Evolutionary conservation across 2,888 invertebrate genomes (phyloP).

Genomic region (Trilocha varians): DNA sequence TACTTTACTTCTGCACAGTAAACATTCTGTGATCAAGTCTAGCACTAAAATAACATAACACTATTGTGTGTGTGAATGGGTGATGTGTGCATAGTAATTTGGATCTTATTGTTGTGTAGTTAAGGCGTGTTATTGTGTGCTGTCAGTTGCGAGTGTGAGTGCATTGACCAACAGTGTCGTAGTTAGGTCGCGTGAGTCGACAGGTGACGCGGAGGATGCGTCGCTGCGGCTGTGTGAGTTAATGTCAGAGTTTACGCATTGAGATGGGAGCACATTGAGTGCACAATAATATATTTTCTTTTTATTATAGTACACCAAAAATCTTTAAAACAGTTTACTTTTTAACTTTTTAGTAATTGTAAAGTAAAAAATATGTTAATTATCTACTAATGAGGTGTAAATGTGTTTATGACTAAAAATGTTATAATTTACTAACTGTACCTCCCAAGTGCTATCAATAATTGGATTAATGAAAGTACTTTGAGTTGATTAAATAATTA

Average conservation of each 20-base stretch:
- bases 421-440: too few relatives aligned
- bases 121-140: conserved; percentile 27
- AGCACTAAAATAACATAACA: conserved; percentile 49
- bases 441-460: too few relatives aligned
- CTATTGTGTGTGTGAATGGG: conserved; percentile 40
- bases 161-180: conserved; percentile 66
- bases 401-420: too few relatives aligned
- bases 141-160: conserved; percentile 29
- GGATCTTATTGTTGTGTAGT: conserved; percentile 16
- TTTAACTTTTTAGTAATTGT: too few relatives aligned
- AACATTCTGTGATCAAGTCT: too few relatives aligned
- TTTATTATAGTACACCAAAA: conserved; percentile 1
- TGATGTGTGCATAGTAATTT: conserved; percentile 20
- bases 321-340: too few relatives aligned
- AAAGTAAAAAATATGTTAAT: too few relatives aligned
- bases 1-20: too few relatives aligned
- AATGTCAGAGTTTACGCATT: conserved; percentile 61
- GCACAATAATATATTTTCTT: neutral
- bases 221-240: conserved; percentile 44
- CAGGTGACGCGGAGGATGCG: conserved; percentile 59
- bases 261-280: conserved; percentile 20
- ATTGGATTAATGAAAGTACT: too few relatives aligned
- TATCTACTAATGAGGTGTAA: too few relatives aligned
- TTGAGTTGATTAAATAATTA: neutral
- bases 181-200: conserved; percentile 60